These are phyloP conservation scores for Bruchidius siliquastri DNA, from an alignment of 2,888 invertebrate species.

Conservation along the genomic window DNA sequence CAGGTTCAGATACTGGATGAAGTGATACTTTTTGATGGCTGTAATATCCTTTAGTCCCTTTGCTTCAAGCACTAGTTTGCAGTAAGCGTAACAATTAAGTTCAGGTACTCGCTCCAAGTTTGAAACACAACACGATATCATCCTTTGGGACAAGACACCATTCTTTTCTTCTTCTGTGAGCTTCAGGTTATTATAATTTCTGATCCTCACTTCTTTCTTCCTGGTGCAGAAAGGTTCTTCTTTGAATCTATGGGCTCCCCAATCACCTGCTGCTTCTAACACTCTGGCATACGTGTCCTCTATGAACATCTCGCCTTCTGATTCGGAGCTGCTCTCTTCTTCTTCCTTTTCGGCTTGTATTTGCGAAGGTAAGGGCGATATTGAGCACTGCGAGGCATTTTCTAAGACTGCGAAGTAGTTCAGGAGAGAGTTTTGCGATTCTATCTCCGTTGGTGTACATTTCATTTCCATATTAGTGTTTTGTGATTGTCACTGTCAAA, in stretches of 20 bases:
- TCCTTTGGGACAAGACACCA: conserved; percentile 47
- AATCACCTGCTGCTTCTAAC: background rate
- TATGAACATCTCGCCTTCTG: background rate
- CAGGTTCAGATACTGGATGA: conserved; percentile 57
- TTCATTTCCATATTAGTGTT: too few relatives aligned
- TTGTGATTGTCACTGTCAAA: background rate
- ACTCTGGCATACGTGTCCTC: background rate
- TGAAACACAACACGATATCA: conserved; percentile 51
- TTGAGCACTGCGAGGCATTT: background rate
- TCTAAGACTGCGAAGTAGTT: background rate
- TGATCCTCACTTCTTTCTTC: background rate
- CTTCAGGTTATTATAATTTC: background rate
- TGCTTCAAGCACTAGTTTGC: conserved; percentile 46
- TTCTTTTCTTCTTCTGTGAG: background rate
- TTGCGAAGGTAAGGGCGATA: background rate
- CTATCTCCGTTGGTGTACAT: too few relatives aligned
- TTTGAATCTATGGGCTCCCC: background rate
- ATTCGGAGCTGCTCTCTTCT: background rate
- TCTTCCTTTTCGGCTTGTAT: background rate
- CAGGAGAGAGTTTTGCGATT: background rate
- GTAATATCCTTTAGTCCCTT: conserved; percentile 47
- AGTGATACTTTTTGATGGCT: conserved; percentile 53
- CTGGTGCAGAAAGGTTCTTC: background rate
- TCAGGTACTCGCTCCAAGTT: conserved; percentile 55
- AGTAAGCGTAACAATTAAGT: conserved; percentile 51